Evolutionary conservation across 2,113 vertebrate genomes (phyloP).

Genomic region (Fulica atra): DNA sequence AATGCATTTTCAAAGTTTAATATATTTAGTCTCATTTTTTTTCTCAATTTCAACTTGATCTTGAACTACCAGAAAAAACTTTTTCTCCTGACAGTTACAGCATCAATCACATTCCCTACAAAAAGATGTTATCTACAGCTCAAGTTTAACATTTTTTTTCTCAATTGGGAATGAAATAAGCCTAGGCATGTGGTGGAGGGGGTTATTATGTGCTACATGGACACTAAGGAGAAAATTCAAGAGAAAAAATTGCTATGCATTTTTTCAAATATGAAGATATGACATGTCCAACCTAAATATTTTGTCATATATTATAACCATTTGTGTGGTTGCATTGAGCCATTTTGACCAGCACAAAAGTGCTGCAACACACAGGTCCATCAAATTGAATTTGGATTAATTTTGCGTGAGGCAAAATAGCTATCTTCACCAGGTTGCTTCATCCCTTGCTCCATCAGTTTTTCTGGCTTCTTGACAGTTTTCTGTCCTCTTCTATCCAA

Average conservation of each 20-base stretch:
- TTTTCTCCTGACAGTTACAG: background rate
- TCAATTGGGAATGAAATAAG: background rate
- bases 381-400: background rate
- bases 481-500: background rate
- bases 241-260: background rate
- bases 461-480: background rate
- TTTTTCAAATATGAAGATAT: constrained; percentile 46
- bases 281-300: background rate
- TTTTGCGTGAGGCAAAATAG: background rate
- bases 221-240: constrained; percentile 6
- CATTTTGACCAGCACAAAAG: background rate
- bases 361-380: background rate
- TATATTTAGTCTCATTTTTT: background rate
- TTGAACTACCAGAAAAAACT: background rate
- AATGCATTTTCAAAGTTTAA: background rate
- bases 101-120: background rate
- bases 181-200: background rate
- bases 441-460: background rate
- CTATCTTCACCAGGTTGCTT: background rate
- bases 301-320: background rate
- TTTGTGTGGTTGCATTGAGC: background rate
- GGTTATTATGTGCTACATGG: constrained; percentile 18
- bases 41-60: background rate
- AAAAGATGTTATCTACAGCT: background rate
- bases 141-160: constrained; percentile 32